Base-by-base conservation (phyloP, 2,888 invertebrate species). In the Leuctra nigra region DNA sequence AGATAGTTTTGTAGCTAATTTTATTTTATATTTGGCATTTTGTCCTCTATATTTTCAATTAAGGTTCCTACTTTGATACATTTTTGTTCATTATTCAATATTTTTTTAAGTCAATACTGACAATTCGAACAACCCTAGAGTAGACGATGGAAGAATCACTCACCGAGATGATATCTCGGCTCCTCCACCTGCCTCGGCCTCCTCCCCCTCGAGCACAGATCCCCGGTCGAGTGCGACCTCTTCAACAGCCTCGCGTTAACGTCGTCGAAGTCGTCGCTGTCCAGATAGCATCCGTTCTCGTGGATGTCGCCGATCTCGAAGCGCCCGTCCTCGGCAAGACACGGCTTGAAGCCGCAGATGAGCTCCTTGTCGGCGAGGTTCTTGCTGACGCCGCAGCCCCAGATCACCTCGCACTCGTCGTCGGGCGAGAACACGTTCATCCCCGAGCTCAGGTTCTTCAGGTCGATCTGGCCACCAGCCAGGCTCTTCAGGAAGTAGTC, bases 251-350 rank as follows among this genome's bases (percentile, higher is more conserved):
- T 62, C 13, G 69, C 68, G 46, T 72, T 70, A 25, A 65, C 65
- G 52, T 73, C 74, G 41, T 73, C 72, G 55, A 68, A 70, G 25
- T 72, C 71, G 48, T 72, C 72, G 16, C 69, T 67, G 9, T 66
- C 66, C 59, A 61, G 62, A 50, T 63, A 64, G 16, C 64, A 58
- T 53, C 75, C 75, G 54, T 74, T 74, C 63, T 76, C 76, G 60
- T 77, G 77, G 23, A 77, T 73, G 62, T 77, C 77, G 1, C 76
- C 75, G 56, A 77, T 77, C 64, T 76, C 73, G 64, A 77, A 77
- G 20, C 75, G 67, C 0, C 77, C 77, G 64, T 77, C 77, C 64
- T 76, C 76, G 14, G 63, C 64, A 16, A 59, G 52, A 13, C 61
- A 55, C 11, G 62, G 61, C 54, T 73, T 73, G 71, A 69, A 59